Percentiles rank a stretch among this genome's conserved stretches.
Conservation (phyloP, 1,140 invertebrate genomes). For the Neotoxoptera formosana region DNA sequence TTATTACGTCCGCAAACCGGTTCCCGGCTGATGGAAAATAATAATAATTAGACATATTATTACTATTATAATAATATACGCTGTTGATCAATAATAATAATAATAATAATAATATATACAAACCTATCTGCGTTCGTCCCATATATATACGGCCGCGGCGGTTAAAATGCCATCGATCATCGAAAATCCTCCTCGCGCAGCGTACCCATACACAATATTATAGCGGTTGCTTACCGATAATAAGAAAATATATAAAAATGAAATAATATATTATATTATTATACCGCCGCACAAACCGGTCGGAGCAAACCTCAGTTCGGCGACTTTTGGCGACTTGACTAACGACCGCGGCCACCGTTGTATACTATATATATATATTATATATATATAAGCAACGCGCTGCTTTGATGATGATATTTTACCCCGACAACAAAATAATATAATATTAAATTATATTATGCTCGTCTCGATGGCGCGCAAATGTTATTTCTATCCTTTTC, state of each 20-base stretch:
- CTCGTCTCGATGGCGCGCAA: background rate
- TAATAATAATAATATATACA: background rate
- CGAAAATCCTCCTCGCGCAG: background rate
- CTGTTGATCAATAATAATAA: background rate
- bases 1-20: background rate
- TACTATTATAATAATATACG: background rate
- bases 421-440: no score
- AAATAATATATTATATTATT: background rate
- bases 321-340: background rate
- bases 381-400: no score
- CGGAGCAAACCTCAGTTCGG: background rate
- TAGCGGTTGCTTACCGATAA: background rate
- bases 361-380: no score
- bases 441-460: no score
- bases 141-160: no score
- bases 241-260: background rate
- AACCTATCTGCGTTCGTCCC: no score
- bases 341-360: background rate
- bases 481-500: background rate
- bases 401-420: no score
- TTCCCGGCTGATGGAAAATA: background rate
- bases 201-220: no score
- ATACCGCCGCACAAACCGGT: background rate
- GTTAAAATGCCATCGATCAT: conserved; percentile 37
- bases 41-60: conserved; percentile 30